Conservation (phyloP, 1,140 invertebrate genomes). For the Drosophila murphyi region DNA sequence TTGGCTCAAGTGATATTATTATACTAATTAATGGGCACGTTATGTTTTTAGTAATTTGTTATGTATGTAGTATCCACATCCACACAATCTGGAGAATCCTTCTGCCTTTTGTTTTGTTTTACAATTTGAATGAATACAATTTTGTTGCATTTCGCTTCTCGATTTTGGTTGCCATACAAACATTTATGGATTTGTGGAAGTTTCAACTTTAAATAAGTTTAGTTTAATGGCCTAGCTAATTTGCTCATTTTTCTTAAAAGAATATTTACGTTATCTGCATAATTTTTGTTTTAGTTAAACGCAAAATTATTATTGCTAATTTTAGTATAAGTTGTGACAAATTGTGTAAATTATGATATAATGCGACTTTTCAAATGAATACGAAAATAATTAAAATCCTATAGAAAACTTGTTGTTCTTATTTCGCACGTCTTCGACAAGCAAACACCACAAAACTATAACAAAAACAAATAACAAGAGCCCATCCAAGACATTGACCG, state of each 20-base stretch:
- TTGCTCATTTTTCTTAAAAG: constrained; percentile 36
- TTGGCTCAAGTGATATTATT: constrained; percentile 68
- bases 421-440: constrained; percentile 15
- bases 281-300: constrained; percentile 59
- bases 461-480: constrained; percentile 61
- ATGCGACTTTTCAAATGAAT: constrained; percentile 78
- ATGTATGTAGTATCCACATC: constrained; percentile 2
- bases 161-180: constrained; percentile 35
- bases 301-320: constrained; percentile 65
- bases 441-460: constrained; percentile 26
- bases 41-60: constrained; percentile 41
- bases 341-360: constrained; percentile 82
- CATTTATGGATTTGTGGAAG: constrained; percentile 10
- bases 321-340: constrained; percentile 79
- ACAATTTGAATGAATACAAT: constrained; percentile 5
- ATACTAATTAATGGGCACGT: constrained; percentile 15
- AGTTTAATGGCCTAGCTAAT: constrained; percentile 28
- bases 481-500: constrained; percentile 67
- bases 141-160: constrained; percentile 15
- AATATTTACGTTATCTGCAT: constrained; percentile 39
- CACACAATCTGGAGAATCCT: constrained; percentile 1
- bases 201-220: constrained; percentile 10
- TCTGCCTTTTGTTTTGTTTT: constrained; percentile 31
- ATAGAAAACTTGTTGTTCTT: constrained; percentile 51
- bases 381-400: constrained; percentile 61